These are phyloP conservation scores for Anodontia alba DNA, from an alignment of 2,888 invertebrate species.

Conservation along the genomic window DNA sequence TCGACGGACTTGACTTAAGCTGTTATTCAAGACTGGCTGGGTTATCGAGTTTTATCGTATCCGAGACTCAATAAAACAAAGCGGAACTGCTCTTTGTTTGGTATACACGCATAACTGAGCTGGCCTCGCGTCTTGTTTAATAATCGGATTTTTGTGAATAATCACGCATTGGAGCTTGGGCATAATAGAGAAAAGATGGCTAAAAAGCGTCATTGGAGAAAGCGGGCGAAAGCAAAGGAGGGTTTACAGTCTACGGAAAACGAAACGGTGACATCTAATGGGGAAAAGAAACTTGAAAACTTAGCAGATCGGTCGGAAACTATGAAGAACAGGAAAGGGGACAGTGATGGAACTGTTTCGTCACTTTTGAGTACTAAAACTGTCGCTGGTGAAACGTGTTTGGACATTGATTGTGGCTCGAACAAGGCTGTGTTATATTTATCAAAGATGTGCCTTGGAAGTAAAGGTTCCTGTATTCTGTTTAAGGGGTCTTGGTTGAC, in stretches of 20 bases:
- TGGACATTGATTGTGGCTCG: slow-evolving; percentile 52
- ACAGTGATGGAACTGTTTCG: not conserved
- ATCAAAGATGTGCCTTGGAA: slow-evolving; percentile 76
- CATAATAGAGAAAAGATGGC: slow-evolving; percentile 13
- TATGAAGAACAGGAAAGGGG: not conserved
- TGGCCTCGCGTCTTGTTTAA: slow-evolving; percentile 18
- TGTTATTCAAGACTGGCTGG: slow-evolving; percentile 7
- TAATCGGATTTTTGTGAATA: slow-evolving; percentile 19
- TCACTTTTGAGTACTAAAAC: slow-evolving; percentile 23
- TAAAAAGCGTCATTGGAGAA: slow-evolving; percentile 16
- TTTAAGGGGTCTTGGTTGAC: slow-evolving; percentile 85
- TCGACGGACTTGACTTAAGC: not conserved
- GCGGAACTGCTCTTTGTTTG: slow-evolving; percentile 12
- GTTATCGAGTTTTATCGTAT: slow-evolving; percentile 17
- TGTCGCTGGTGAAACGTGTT: slow-evolving; percentile 40
- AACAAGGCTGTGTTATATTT: slow-evolving; percentile 50
- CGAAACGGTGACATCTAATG: not conserved
- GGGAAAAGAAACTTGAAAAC: not conserved
- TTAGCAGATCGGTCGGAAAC: not conserved
- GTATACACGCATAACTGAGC: slow-evolving; percentile 17
- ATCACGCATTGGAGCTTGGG: slow-evolving; percentile 7
- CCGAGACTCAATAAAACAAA: slow-evolving; percentile 16
- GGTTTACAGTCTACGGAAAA: not conserved
- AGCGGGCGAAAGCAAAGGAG: slow-evolving; percentile 4
- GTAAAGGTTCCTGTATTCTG: slow-evolving; percentile 86